Conservation (phyloP, 64 coral and sea anemone genomes). For the Montipora sp. region DNA sequence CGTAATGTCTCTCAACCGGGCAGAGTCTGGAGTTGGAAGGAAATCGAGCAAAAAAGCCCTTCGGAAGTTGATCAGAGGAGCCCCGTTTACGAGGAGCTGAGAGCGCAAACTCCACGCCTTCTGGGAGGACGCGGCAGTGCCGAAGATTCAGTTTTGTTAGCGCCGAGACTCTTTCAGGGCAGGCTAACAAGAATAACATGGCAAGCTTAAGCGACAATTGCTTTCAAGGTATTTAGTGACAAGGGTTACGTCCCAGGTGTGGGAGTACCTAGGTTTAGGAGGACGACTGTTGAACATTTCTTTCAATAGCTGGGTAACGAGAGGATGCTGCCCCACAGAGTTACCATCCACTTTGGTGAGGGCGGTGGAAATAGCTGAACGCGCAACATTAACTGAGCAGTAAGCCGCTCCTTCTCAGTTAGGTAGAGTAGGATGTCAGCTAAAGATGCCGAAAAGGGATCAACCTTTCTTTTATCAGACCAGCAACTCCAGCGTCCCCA, state of each 20-base stretch:
- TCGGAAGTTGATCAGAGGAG: neutral
- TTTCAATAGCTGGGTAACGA: neutral
- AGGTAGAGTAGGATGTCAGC: slow-evolving; percentile 3
- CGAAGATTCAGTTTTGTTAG: no score
- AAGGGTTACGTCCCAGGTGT: neutral
- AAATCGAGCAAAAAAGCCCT: slow-evolving; percentile 33
- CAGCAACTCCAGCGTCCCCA: slow-evolving; percentile 30
- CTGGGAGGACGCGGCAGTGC: no score
- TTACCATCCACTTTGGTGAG: neutral
- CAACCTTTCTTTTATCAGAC: neutral
- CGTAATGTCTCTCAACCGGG: no score
- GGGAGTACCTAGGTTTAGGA: neutral
- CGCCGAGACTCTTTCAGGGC: no score
- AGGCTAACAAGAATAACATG: no score
- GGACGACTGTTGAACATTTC: neutral
- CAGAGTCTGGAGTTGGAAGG: neutral
- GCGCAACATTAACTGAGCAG: slow-evolving; percentile 4
- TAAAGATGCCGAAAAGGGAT: neutral
- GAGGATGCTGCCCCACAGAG: neutral
- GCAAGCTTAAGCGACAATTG: neutral
- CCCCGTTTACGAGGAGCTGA: neutral
- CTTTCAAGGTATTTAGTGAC: neutral
- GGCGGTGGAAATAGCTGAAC: slow-evolving; percentile 40
- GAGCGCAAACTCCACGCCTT: neutral
- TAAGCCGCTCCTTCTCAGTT: slow-evolving; percentile 23